These are phyloP conservation scores for Monochamus alternatus DNA, from an alignment of 2,888 invertebrate genomes.

Conservation along the genomic window DNA sequence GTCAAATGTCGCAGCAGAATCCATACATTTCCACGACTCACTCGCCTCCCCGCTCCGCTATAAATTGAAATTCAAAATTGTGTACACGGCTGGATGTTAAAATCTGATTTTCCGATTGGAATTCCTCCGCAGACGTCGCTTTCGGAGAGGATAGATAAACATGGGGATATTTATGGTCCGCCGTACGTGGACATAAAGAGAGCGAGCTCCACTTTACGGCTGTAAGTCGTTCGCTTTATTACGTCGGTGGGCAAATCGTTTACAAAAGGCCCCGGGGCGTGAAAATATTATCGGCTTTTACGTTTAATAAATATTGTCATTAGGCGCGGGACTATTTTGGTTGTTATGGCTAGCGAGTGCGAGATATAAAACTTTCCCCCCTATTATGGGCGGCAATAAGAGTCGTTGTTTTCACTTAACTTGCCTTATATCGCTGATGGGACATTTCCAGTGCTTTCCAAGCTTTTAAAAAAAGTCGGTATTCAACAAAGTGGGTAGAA, in stretches of 20 bases:
- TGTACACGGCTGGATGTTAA: conserved; percentile 35
- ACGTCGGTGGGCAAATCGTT: conserved; percentile 9
- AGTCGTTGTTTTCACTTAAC: too few relatives aligned
- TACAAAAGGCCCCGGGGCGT: conserved; percentile 6
- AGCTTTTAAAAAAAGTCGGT: too few relatives aligned
- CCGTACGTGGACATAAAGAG: conserved; percentile 19
- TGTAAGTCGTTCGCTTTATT: conserved; percentile 6
- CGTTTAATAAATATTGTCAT: conserved; percentile 11
- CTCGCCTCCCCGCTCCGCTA: conserved; percentile 28
- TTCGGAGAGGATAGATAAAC: conserved; percentile 31
- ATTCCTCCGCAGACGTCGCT: conserved; percentile 17
- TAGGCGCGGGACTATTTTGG: conserved; percentile 2
- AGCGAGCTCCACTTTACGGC: conserved; percentile 10
- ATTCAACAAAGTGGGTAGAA: too few relatives aligned
- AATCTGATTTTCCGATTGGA: conserved; percentile 40
- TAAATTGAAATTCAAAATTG: conserved; percentile 51
- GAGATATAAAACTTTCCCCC: background rate
- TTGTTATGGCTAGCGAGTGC: background rate
- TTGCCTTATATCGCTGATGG: too few relatives aligned
- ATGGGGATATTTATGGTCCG: conserved; percentile 19
- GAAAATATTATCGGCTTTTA: conserved; percentile 6
- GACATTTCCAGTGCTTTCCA: too few relatives aligned
- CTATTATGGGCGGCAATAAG: background rate
- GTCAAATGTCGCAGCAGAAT: conserved; percentile 56
- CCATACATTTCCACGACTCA: conserved; percentile 50